A percentile compares a stretch with the other conserved stretches of the same genome.
These are phyloP conservation scores for Cheirogaleus major DNA, from an alignment of 2,797 vertebrate species.

Conservation along the genomic window DNA sequence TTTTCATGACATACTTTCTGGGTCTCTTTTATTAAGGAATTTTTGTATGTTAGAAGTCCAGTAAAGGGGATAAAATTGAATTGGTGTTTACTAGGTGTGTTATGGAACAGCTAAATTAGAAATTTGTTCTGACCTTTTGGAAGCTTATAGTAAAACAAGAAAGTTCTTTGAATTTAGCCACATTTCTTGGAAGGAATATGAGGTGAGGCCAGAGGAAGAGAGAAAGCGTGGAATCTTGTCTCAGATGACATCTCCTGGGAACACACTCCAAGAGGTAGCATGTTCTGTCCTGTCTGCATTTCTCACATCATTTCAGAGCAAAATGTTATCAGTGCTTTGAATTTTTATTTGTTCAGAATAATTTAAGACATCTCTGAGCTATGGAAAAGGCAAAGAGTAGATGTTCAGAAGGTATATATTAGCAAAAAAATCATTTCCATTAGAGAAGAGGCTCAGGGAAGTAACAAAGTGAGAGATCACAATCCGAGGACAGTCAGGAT, in stretches of 20 bases:
- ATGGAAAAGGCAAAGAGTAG: background rate
- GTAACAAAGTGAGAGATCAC: background rate
- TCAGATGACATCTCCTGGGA: background rate
- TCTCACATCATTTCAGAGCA: background rate
- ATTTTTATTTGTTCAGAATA: slow-evolving; percentile 39
- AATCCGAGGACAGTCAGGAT: background rate
- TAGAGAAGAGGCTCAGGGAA: background rate
- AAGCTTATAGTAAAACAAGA: background rate
- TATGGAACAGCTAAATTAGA: background rate
- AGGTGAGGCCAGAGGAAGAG: background rate
- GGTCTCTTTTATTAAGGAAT: background rate
- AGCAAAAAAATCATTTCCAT: background rate
- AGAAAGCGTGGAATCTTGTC: background rate
- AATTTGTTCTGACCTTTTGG: slow-evolving; percentile 19
- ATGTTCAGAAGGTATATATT: background rate
- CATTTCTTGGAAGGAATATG: background rate
- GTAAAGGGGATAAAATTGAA: background rate
- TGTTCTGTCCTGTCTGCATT: background rate
- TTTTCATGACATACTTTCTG: background rate
- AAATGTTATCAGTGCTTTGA: background rate
- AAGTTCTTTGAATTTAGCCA: slow-evolving; percentile 17
- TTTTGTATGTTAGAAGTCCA: background rate
- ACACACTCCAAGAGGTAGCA: rapidly evolving
- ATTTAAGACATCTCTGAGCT: background rate
- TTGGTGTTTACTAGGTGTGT: background rate